A percentile compares a stretch with the other conserved stretches of the same genome.
phyloP scores from a whole-genome alignment of 2,888 invertebrate species.

The Linyphia triangularis region DNA sequence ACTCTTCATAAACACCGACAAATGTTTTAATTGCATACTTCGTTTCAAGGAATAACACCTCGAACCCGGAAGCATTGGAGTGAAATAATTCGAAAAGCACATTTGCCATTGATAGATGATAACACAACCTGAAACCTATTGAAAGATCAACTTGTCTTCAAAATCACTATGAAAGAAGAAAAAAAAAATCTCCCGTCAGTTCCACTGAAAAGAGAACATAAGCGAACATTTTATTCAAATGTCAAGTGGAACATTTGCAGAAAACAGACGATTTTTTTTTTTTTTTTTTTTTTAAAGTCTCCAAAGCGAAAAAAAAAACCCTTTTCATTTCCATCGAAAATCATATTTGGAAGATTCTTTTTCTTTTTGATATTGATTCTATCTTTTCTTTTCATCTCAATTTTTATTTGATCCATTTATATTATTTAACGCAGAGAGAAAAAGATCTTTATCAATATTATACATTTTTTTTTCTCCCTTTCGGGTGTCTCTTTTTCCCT shows the following conservation, averaged over 20 bases:
- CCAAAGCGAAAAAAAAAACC: not conserved
- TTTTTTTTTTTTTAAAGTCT: not conserved
- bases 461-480: conserved; percentile 11
- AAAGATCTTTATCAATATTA: conserved; percentile 46
- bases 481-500: not conserved
- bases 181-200: not conserved
- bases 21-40: not conserved
- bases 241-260: conserved; percentile 33
- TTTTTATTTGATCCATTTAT: conserved; percentile 47
- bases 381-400: conserved; percentile 39
- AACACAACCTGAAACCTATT: not conserved
- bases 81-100: not conserved
- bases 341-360: conserved; percentile 18
- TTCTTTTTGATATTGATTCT: conserved; percentile 27
- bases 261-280: not conserved
- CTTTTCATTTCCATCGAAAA: conserved; percentile 46
- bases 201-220: conserved; percentile 9
- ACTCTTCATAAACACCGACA: not conserved
- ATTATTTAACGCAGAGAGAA: conserved; percentile 37
- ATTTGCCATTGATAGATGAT: not conserved
- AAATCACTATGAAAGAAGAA: too few species aligned
- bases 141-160: not conserved
- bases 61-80: not conserved
- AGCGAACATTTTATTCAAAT: conserved; percentile 33
- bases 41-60: not conserved